Conservation (phyloP, 1,140 invertebrate species). For the Leptonema lineaticorne region DNA sequence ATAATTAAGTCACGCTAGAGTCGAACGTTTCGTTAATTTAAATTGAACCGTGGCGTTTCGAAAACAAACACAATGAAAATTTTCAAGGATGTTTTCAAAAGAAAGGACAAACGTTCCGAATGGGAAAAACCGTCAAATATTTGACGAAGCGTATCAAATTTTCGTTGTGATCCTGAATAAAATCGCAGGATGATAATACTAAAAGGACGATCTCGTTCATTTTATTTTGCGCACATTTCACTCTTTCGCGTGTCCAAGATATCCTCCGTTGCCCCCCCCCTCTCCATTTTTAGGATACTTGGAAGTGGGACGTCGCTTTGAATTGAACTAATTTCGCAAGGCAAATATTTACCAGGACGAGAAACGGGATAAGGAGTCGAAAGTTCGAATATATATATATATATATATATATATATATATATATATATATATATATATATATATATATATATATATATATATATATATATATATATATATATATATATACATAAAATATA, state of each 20-base stretch:
- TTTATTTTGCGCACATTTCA: not conserved
- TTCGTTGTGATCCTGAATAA: not conserved
- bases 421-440: no score
- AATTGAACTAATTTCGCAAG: conserved; percentile 27
- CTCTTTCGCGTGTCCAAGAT: not conserved
- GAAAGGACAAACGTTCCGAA: no score
- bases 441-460: no score
- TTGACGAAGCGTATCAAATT: not conserved
- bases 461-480: no score
- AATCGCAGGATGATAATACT: not conserved
- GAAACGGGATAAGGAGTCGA: not conserved
- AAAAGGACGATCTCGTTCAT: not conserved
- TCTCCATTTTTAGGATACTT: not conserved
- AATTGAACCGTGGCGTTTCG: no score
- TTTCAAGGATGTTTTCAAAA: no score
- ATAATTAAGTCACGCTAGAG: no score
- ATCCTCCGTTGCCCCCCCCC: not conserved
- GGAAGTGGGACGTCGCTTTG: not conserved
- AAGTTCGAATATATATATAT: not conserved
- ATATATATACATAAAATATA: no score
- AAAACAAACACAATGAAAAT: no score
- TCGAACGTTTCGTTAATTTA: no score
- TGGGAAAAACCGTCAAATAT: not conserved
- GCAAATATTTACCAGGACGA: conserved; percentile 18
- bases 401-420: not conserved